Conservation (phyloP, 2,797 vertebrate species). For the Sternarchorhynchus goeldii region DNA sequence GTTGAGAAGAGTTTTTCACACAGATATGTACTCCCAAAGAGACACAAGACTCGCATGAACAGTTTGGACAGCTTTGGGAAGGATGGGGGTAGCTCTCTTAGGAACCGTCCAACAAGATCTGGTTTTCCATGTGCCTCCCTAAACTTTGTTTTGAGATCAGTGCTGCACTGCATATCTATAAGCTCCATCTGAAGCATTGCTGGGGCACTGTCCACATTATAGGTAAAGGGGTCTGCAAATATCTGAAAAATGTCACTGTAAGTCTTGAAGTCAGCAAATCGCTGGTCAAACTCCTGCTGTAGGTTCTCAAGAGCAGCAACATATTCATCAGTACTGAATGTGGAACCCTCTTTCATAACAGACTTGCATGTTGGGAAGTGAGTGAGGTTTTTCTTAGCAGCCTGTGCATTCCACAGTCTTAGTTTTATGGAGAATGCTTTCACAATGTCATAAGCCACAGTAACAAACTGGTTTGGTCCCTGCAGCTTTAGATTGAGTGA, state of each 20-base stretch:
- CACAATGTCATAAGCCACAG: slow-evolving; percentile 39
- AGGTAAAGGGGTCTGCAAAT: slow-evolving; percentile 28
- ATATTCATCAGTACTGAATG: slow-evolving; percentile 39
- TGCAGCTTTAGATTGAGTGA: slow-evolving; percentile 53
- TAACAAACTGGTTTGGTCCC: slow-evolving; percentile 45
- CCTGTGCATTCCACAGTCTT: slow-evolving; percentile 30
- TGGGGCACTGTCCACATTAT: slow-evolving; percentile 31
- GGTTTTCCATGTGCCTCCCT: not conserved
- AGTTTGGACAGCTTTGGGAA: slow-evolving; percentile 43
- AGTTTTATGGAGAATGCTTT: slow-evolving; percentile 38
- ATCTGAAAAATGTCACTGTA: slow-evolving; percentile 44
- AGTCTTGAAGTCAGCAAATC: slow-evolving; percentile 47
- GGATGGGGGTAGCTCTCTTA: slow-evolving; percentile 2
- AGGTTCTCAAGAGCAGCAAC: slow-evolving; percentile 18
- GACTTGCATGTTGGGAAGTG: slow-evolving; percentile 28
- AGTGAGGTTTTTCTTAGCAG: slow-evolving; percentile 27
- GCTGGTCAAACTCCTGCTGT: slow-evolving; percentile 35
- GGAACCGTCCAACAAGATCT: not conserved
- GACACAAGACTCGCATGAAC: slow-evolving; percentile 24
- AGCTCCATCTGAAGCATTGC: slow-evolving; percentile 25
- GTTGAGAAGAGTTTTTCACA: slow-evolving; percentile 34
- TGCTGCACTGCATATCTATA: slow-evolving; percentile 30
- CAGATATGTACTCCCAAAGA: slow-evolving; percentile 33
- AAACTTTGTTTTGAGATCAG: too few relatives aligned
- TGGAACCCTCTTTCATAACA: not conserved